Conservation (phyloP, 2,113 vertebrate genomes). For the Craseonycteris thonglongyai region DNA sequence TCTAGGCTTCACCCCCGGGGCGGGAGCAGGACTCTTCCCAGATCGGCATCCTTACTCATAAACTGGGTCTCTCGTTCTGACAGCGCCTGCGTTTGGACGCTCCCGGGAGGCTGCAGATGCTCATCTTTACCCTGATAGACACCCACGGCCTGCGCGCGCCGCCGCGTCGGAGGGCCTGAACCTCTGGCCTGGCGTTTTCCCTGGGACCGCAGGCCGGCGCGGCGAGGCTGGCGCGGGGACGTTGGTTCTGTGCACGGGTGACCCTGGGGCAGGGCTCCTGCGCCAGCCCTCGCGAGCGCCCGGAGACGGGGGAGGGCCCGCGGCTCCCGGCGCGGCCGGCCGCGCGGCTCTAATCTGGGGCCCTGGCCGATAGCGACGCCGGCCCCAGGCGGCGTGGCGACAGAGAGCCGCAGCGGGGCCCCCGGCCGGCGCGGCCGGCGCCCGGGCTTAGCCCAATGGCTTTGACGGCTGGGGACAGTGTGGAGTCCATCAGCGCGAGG, state of each 20-base stretch:
- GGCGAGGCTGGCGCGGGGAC: neutral
- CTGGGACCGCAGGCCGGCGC: too few relatives aligned
- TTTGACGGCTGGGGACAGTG: slow-evolving; percentile 84
- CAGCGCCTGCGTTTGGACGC: neutral
- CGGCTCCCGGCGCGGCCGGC: neutral
- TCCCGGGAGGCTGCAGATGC: neutral
- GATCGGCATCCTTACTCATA: neutral
- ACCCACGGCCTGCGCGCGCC: neutral
- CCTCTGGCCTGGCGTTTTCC: neutral
- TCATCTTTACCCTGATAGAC: neutral
- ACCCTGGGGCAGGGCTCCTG: neutral
- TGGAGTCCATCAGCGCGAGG: slow-evolving; percentile 76
- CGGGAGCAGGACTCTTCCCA: neutral
- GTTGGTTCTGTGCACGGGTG: slow-evolving; percentile 16
- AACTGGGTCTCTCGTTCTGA: neutral
- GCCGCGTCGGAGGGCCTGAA: neutral
- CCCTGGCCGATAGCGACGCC: slow-evolving; percentile 32
- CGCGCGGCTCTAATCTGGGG: slow-evolving; percentile 63
- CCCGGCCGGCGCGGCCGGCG: slow-evolving; percentile 76
- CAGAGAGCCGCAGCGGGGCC: slow-evolving; percentile 80
- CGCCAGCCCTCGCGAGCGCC: neutral
- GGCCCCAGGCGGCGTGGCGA: slow-evolving; percentile 72
- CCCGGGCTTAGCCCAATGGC: slow-evolving; percentile 85
- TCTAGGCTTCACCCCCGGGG: neutral
- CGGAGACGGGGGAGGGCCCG: rapidly evolving